Conservation (phyloP, 2,888 invertebrate species). For the Pandemis heparana region DNA sequence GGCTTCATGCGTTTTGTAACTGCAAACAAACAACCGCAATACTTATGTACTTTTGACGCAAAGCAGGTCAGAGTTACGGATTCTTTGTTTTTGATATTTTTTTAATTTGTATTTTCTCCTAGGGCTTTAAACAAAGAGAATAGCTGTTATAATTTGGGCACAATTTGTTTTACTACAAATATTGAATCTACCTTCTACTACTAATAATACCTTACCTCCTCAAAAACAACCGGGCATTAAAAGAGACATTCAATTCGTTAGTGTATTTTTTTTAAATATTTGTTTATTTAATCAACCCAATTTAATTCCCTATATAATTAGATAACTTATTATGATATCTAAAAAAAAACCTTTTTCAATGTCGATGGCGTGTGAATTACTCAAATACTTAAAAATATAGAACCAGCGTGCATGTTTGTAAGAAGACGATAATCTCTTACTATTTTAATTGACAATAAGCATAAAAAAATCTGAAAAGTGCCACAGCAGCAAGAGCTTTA, state of each 20-base stretch:
- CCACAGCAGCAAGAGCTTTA: slow-evolving; percentile 10
- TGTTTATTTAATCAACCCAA: too few relatives aligned
- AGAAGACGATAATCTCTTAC: neutral
- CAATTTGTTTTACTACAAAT: neutral
- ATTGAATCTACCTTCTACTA: too few relatives aligned
- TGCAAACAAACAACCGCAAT: slow-evolving; percentile 38
- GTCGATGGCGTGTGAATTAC: too few relatives aligned
- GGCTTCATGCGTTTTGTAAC: slow-evolving; percentile 32
- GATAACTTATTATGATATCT: too few relatives aligned
- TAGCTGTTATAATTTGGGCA: neutral
- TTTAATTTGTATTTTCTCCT: neutral
- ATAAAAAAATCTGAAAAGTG: neutral
- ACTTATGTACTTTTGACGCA: slow-evolving; percentile 46
- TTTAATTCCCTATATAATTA: too few relatives aligned
- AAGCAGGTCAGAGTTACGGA: neutral
- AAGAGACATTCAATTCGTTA: too few relatives aligned
- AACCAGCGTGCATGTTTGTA: neutral
- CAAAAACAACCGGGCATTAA: too few relatives aligned
- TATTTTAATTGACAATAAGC: neutral
- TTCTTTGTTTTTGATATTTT: neutral
- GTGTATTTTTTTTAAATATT: too few relatives aligned
- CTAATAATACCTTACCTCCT: too few relatives aligned
- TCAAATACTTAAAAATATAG: neutral
- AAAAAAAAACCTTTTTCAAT: too few relatives aligned
- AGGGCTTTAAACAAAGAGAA: neutral